Evolutionary conservation across 2,888 invertebrate genomes (phyloP), one percentile per base, ranked within the genome.

Genomic region (Calliphora vomitoria): DNA sequence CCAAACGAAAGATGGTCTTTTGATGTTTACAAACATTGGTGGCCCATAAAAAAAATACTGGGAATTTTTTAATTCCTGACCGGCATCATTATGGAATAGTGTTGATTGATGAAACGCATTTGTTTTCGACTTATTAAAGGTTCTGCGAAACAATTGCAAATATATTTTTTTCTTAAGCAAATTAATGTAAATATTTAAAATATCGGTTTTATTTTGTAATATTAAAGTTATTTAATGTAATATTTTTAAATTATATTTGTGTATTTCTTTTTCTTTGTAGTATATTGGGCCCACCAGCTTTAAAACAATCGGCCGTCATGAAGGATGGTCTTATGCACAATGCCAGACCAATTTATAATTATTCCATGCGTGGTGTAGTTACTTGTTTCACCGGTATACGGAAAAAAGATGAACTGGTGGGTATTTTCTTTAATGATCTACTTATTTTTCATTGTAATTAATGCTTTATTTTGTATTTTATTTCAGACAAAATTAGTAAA

Each of bases 321-420:
- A 95, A 95, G 87, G 96, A 97, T 92, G 95, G 96, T 90, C 94
- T 98, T 90, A 95, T 95, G 90, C 95, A 96, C 91, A 96, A 96
- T 93, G 94, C 95, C 86, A 95, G 98, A 88, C 98, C 98, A 84
- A 95, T 98, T 92, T 98, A 96, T 94, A 97, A 97, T 93, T 95
- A 96, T 91, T 96, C 97, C 85, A 98, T 99, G 98, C 95, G 96
- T 90, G 97, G 97, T 89, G 96, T 97, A 76, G 96, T 98, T 91
- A 96, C 98, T 90, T 98, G 98, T 94, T 98, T 98, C 94, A 98
- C 98, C 85, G 98, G 98, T 85, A 98, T 98, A 94, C 95, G 97
- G 90, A 96, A 96, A 93, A 97, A 97, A 93, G 97, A 97, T 94
- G 97, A 98, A 94, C 95, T 98, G 95, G 98, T 98, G 93, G 90